phyloP scores from a whole-genome alignment of 2,888 invertebrate species.

The Bhutanitis thaidina region DNA sequence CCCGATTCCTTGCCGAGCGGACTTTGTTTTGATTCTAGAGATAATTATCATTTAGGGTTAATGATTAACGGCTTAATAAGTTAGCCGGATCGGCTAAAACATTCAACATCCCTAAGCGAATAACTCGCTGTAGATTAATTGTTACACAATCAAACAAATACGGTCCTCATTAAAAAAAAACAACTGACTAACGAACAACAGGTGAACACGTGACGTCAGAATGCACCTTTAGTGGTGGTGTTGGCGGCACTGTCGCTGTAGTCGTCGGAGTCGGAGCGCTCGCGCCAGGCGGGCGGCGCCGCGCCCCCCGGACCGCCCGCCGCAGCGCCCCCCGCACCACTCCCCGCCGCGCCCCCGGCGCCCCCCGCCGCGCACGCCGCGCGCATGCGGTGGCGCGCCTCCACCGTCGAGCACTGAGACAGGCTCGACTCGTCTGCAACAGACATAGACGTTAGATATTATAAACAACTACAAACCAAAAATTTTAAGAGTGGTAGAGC shows the following conservation, averaged over 20 bases:
- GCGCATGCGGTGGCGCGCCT: slow-evolving; percentile 78
- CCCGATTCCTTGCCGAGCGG: too few species aligned
- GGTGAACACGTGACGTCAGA: too few species aligned
- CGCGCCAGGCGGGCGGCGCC: slow-evolving; percentile 47
- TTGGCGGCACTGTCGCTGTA: slow-evolving; percentile 75
- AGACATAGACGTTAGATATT: neutral
- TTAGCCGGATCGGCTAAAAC: too few species aligned
- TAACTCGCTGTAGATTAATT: too few species aligned
- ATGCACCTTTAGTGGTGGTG: slow-evolving; percentile 69
- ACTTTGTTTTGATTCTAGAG: too few species aligned
- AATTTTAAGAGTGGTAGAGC: too few species aligned
- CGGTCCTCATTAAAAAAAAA: too few species aligned
- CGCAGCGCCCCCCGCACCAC: slow-evolving; percentile 38
- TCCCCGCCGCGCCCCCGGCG: slow-evolving; percentile 78
- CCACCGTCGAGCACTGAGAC: slow-evolving; percentile 83
- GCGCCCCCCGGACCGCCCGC: slow-evolving; percentile 27
- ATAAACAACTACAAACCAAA: neutral
- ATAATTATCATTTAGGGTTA: too few species aligned
- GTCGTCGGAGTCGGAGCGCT: slow-evolving; percentile 71
- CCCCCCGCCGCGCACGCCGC: slow-evolving; percentile 28
- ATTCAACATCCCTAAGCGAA: too few species aligned
- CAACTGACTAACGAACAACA: too few species aligned
- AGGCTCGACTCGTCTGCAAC: slow-evolving; percentile 81
- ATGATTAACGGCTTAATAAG: too few species aligned
- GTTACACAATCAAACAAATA: too few species aligned